A percentile compares a stretch with the other conserved stretches of the same genome.
phyloP scores from a whole-genome alignment of 1,140 invertebrate species.

The Glomeris maerens region DNA sequence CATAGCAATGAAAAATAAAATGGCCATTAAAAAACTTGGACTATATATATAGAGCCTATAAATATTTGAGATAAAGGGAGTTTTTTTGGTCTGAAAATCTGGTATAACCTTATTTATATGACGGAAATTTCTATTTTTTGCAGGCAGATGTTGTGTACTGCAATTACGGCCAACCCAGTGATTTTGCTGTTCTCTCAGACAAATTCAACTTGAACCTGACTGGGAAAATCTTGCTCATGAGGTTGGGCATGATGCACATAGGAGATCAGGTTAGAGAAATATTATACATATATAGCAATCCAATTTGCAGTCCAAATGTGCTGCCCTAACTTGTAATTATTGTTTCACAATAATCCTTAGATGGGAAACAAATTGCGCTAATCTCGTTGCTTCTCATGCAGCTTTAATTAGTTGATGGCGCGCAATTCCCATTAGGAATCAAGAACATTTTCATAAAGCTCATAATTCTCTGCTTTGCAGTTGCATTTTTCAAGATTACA shows the following conservation, averaged over 20 bases:
- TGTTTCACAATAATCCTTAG: no score
- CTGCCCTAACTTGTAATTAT: no score
- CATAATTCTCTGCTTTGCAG: no score
- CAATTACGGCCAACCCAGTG: constrained; percentile 3
- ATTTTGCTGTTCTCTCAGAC: constrained; percentile 7
- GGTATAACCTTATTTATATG: no score
- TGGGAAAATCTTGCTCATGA: constrained; percentile 8
- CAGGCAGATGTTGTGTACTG: constrained; percentile 7
- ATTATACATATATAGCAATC: no score
- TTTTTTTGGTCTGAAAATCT: constrained; percentile 2
- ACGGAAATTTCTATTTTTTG: constrained; percentile 2
- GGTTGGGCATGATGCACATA: constrained; percentile 6
- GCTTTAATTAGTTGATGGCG: no score
- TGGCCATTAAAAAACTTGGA: not conserved
- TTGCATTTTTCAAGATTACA: no score
- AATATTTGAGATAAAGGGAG: not conserved
- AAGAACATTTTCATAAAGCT: no score
- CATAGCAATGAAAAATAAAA: not conserved
- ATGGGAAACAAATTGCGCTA: no score
- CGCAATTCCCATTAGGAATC: no score
- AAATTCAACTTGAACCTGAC: constrained; percentile 8
- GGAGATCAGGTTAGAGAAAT: constrained; percentile 6
- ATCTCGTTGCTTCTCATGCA: no score
- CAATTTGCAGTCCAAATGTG: no score
- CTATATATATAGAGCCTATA: not conserved